Conservation (phyloP, 2,797 vertebrate species). For the Neosilurus hyrtlii region DNA sequence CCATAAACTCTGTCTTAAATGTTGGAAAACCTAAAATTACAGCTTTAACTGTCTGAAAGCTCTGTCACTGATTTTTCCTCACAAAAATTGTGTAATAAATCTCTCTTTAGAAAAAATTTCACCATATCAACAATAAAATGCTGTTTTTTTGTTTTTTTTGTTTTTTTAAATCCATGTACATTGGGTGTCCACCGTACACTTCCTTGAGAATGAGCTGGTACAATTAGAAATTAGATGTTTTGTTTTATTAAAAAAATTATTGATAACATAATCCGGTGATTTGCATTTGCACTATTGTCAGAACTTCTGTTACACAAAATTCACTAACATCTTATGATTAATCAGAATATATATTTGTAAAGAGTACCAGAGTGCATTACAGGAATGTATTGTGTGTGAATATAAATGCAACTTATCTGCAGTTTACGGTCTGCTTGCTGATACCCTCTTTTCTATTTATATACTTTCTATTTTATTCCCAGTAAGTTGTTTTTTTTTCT, state of each 20-base stretch:
- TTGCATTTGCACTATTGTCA: background rate
- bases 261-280: background rate
- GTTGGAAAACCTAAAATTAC: background rate
- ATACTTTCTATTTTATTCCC: constrained; percentile 11
- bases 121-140: background rate
- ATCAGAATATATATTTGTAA: background rate
- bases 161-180: background rate
- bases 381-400: background rate
- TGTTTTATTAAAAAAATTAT: background rate
- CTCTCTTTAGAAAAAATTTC: background rate
- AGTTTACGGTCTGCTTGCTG: background rate
- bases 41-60: background rate
- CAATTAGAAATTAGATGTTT: no score
- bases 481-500: background rate
- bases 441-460: constrained; percentile 11
- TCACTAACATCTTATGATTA: background rate
- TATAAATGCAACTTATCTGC: background rate
- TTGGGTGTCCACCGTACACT: background rate
- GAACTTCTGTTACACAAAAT: background rate
- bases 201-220: background rate
- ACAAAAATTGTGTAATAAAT: background rate
- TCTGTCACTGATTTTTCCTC: background rate
- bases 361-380: background rate
- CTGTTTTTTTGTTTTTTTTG: no score
- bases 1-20: background rate